phyloP scores from a whole-genome alignment of 1,140 invertebrate genomes.

The Samia ricini region DNA sequence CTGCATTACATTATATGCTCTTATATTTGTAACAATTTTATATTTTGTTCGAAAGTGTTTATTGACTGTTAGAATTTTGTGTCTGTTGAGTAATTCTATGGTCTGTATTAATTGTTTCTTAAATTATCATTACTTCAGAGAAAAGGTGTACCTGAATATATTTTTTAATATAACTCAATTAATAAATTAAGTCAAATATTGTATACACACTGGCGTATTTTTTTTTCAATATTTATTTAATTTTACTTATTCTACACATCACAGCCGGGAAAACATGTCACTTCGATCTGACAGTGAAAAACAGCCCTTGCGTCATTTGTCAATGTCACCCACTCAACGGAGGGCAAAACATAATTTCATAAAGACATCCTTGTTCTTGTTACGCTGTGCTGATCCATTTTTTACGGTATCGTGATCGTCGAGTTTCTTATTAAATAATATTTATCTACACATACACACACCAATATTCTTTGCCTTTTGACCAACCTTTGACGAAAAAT shows the following conservation, averaged over 20 bases:
- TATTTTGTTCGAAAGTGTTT: no score
- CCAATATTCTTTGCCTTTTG: no score
- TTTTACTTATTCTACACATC: constrained; percentile 52
- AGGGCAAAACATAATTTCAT: constrained; percentile 69
- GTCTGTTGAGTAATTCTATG: no score
- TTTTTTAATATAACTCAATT: no score
- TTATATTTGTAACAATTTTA: no score
- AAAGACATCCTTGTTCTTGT: constrained; percentile 67
- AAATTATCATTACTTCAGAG: no score
- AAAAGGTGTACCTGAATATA: no score
- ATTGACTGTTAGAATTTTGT: no score
- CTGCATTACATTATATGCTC: no score
- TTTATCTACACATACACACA: background rate
- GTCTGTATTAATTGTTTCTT: no score
- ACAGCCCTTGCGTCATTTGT: constrained; percentile 64
- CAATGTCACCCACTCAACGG: constrained; percentile 64
- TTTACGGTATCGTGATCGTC: constrained; percentile 40
- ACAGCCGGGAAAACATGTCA: constrained; percentile 58
- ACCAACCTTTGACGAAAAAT: no score
- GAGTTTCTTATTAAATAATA: constrained; percentile 41
- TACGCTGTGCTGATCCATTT: constrained; percentile 36
- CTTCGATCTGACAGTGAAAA: constrained; percentile 69
- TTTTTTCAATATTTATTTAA: constrained; percentile 43
- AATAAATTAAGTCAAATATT: background rate
- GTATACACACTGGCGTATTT: constrained; percentile 13